Base-by-base conservation (phyloP, 1,140 invertebrate genomes). In the Daktulosphaira vitifoliae region DNA sequence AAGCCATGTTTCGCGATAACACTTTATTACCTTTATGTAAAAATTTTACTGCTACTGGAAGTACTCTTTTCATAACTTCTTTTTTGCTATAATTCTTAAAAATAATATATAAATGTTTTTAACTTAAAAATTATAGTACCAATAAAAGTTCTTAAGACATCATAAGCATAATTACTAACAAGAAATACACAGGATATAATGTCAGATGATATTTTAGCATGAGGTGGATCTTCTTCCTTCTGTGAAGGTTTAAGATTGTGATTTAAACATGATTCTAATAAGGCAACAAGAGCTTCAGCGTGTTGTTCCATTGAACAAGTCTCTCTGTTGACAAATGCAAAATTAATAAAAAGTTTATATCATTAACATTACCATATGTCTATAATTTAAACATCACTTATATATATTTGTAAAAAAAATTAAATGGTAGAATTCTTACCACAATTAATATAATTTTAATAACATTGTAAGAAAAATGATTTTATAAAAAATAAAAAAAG, bases 191-290 rank as follows among this genome's bases (percentile, higher is more conserved):
- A 93, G 53, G 90, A 92, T 70, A 96, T 87, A 52, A 96, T 83
- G 79, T 96, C 93, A 49, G 89, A 89, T 7, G 90, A 90, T 71
- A 96, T 95, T 79, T 96, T 96, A 18, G 91, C 90, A 82, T 96
- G 92, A 6, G 92, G 91, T 11, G 92, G 90, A 77, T 95, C 91
- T 72, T 89, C 86, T 77, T 90, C 87, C 48, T 80, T 76, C 46
- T 79, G 75, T n/a, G 84, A 80, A 1, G 89, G 87, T 74, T 89
- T 86, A 65, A 96, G 79, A 74, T 91, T 89, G 77, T 94, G 89
- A 72, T 88, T 84, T 37, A 95, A 77, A 73, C 91, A 95, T 16
- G 88, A 86, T 77, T 92, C 88, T 22, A 96, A 75, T 37, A 96
- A 76, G 39, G 83, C 80, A 8, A 96, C 89, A 65, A 96, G 75